These are phyloP conservation scores for Fragum whitleyi DNA, from an alignment of 2,888 invertebrate genomes.

Conservation along the genomic window DNA sequence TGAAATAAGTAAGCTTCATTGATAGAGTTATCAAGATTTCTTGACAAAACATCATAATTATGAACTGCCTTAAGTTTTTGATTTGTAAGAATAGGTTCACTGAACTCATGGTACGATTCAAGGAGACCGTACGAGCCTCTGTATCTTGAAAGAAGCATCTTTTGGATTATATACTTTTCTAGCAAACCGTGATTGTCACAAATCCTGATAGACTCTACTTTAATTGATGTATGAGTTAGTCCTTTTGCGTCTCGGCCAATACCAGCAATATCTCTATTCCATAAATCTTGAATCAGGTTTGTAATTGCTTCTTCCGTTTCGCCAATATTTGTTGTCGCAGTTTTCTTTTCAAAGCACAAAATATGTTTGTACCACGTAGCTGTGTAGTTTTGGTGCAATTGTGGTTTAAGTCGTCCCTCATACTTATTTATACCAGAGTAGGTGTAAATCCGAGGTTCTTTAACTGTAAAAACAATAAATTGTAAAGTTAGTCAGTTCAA, in stretches of 20 bases:
- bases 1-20: conserved; percentile 18
- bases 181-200: background rate
- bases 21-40: background rate
- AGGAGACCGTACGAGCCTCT: background rate
- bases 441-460: too few relatives aligned
- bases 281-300: background rate
- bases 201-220: background rate
- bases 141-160: background rate
- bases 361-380: too few relatives aligned
- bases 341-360: too few relatives aligned
- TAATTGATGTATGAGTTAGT: background rate
- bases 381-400: too few relatives aligned
- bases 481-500: too few relatives aligned
- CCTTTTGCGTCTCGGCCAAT: background rate
- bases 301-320: too few relatives aligned
- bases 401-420: too few relatives aligned
- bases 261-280: background rate
- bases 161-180: background rate
- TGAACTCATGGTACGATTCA: background rate
- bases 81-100: background rate
- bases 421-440: too few relatives aligned
- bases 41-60: background rate
- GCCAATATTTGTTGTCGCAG: too few relatives aligned
- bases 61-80: background rate
- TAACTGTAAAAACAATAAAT: too few relatives aligned